Percentiles rank a stretch among this genome's conserved stretches.
These are phyloP conservation scores for Diaphora mendica DNA, from an alignment of 2,888 invertebrate species.

Conservation along the genomic window DNA sequence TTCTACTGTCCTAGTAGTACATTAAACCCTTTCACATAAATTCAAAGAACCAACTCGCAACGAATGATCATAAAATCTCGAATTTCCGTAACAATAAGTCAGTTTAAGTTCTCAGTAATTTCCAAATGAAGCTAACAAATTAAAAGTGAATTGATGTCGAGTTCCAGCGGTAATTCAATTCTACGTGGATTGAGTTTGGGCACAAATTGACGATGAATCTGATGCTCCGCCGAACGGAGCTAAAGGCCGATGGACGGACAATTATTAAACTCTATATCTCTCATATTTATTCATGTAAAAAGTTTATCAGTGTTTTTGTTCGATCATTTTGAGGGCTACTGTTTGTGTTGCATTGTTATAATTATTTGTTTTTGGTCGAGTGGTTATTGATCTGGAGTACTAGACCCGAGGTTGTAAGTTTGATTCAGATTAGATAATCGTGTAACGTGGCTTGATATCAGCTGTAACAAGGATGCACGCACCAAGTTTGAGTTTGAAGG, in stretches of 20 bases:
- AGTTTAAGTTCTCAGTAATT: constrained; percentile 21
- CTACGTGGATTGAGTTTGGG: constrained; percentile 50
- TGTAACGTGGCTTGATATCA: background rate
- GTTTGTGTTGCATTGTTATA: background rate
- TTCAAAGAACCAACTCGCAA: constrained; percentile 1
- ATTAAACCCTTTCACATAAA: background rate
- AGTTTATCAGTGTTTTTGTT: constrained; percentile 12
- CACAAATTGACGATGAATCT: constrained; percentile 52
- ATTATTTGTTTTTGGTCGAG: background rate
- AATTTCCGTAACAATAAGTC: constrained; percentile 12
- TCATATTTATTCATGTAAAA: constrained; percentile 44
- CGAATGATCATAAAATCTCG: constrained; percentile 14
- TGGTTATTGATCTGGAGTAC: too few species aligned
- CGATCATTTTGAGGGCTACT: background rate
- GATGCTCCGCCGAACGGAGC: constrained; percentile 32
- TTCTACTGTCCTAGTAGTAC: background rate
- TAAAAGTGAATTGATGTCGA: constrained; percentile 41
- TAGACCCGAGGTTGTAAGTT: too few species aligned
- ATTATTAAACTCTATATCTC: constrained; percentile 41
- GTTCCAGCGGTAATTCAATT: constrained; percentile 39
- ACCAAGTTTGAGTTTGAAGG: background rate
- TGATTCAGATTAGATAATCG: too few species aligned
- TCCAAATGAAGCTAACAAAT: constrained; percentile 30
- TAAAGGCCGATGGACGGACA: constrained; percentile 28
- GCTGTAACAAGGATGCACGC: background rate